These are phyloP conservation scores for Cephus rjabovi DNA, from an alignment of 2,888 invertebrate species.

Conservation along the genomic window DNA sequence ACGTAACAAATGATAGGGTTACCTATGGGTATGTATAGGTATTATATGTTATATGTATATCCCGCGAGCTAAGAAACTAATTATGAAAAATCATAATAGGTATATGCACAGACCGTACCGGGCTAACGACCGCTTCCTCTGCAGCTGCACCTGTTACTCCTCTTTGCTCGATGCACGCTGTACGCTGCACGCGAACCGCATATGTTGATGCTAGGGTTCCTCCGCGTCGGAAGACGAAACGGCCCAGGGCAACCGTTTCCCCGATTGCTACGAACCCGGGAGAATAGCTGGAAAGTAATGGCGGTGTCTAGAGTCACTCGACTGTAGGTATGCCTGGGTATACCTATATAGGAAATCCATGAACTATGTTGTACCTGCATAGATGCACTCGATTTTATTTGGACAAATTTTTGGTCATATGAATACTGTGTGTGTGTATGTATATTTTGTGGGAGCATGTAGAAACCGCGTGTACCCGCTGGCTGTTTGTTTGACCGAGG, in stretches of 20 bases:
- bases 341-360: background rate
- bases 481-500: background rate
- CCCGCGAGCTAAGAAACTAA: conserved; percentile 31
- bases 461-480: background rate
- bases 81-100: conserved; percentile 59
- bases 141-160: conserved; percentile 59
- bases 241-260: conserved; percentile 37
- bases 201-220: conserved; percentile 49
- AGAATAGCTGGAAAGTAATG: conserved; percentile 7
- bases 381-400: background rate
- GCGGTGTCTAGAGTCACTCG: background rate
- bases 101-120: conserved; percentile 50
- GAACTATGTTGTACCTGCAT: background rate
- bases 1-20: background rate
- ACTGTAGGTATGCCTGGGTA: background rate
- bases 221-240: conserved; percentile 37
- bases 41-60: background rate
- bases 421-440: background rate
- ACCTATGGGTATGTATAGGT: background rate
- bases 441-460: background rate
- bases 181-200: conserved; percentile 63
- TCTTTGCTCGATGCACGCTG: conserved; percentile 46
- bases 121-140: conserved; percentile 61
- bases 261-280: conserved; percentile 16
- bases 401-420: background rate